Evolutionary conservation across 2,888 invertebrate genomes (phyloP).

Genomic region (Apotomis turbidana): DNA sequence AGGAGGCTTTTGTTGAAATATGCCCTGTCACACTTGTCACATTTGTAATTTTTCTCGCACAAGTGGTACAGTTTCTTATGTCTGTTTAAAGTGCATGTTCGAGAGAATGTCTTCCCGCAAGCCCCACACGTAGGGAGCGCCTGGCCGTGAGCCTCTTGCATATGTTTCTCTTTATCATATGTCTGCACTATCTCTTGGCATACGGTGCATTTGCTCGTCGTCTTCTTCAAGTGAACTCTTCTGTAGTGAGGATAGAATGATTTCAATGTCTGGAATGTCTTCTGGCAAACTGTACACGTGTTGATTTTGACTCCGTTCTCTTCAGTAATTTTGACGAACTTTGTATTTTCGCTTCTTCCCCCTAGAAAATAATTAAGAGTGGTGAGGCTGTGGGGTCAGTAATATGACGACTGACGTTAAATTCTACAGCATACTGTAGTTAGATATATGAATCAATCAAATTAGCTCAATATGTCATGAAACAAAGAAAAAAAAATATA

Average conservation of each 20-base stretch:
- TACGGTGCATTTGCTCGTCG: slow-evolving; percentile 19
- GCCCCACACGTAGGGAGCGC: slow-evolving; percentile 47
- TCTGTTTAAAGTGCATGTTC: not conserved
- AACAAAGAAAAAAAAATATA: no score
- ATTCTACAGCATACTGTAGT: no score
- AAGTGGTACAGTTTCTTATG: slow-evolving; percentile 18
- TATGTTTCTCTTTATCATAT: slow-evolving; percentile 1
- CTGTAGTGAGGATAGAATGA: slow-evolving; percentile 27
- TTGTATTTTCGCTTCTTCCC: not conserved
- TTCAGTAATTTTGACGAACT: slow-evolving; percentile 2
- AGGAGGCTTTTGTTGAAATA: slow-evolving; percentile 9
- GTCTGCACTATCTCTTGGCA: slow-evolving; percentile 15
- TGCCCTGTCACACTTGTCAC: slow-evolving; percentile 24
- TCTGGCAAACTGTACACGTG: slow-evolving; percentile 31
- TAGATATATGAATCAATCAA: no score
- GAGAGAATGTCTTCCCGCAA: slow-evolving; percentile 50
- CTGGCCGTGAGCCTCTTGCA: slow-evolving; percentile 45
- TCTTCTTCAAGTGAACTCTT: slow-evolving; percentile 30
- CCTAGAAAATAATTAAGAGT: slow-evolving; percentile 41
- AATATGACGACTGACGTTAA: no score
- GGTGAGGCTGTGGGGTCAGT: no score
- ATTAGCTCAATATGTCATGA: no score
- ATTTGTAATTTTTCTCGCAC: slow-evolving; percentile 16
- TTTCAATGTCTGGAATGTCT: slow-evolving; percentile 11
- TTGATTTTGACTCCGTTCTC: slow-evolving; percentile 40